Evolutionary conservation across 2,888 invertebrate species (phyloP).

Genomic region (Phanerotoma sp.): DNA sequence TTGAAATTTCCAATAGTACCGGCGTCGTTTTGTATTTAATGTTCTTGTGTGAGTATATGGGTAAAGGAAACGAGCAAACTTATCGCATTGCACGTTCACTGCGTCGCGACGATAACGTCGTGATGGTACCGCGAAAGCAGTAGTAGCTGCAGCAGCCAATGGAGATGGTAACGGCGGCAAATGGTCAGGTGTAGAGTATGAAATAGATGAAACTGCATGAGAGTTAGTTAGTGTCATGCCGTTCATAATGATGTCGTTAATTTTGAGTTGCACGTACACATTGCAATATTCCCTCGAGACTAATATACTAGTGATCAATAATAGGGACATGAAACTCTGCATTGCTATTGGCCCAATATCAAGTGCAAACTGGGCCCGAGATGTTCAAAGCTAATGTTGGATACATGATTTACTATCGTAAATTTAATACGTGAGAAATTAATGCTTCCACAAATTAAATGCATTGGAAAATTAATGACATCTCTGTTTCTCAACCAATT

Average conservation of each 20-base stretch:
- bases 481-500: no score
- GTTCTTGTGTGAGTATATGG: neutral
- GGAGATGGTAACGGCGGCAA: neutral
- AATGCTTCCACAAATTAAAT: constrained; percentile 27
- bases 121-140: constrained; percentile 12
- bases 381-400: constrained; percentile 2
- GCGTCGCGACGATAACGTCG: constrained; percentile 27
- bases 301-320: constrained; percentile 24
- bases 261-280: constrained; percentile 25
- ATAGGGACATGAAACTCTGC: constrained; percentile 20
- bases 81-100: constrained; percentile 20
- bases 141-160: no score
- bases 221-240: constrained; percentile 26
- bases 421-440: constrained; percentile 19
- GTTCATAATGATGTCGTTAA: constrained; percentile 35
- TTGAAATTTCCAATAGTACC: no score
- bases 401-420: constrained; percentile 11
- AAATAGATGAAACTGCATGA: constrained; percentile 1
- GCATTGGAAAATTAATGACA: no score
- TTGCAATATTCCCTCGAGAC: constrained; percentile 9
- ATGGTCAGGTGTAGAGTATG: constrained; percentile 9
- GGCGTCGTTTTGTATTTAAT: neutral
- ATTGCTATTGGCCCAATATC: no score
- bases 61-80: constrained; percentile 6
- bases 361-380: no score